Conservation (phyloP, 2,888 invertebrate species). For the Aspidiotus rigidus region DNA sequence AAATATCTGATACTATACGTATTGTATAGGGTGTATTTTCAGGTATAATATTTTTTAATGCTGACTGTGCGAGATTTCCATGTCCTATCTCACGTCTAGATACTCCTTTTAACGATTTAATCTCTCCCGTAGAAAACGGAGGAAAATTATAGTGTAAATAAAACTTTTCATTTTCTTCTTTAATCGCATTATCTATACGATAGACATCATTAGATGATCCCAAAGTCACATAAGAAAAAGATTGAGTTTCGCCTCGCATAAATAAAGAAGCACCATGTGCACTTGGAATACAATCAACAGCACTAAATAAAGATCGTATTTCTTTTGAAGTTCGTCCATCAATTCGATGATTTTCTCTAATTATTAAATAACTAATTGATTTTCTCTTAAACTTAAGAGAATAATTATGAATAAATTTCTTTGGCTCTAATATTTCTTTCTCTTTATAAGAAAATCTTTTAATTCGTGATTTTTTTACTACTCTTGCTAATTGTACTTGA, state of each 20-base stretch:
- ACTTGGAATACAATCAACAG: slow-evolving; percentile 3
- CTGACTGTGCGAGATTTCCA: slow-evolving; percentile 35
- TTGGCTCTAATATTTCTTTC: background rate
- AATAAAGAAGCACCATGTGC: slow-evolving; percentile 35
- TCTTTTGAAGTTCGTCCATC: slow-evolving; percentile 15
- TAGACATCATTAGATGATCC: slow-evolving; percentile 26
- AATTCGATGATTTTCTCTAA: slow-evolving; percentile 6
- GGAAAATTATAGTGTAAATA: slow-evolving; percentile 56
- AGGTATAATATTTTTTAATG: slow-evolving; percentile 36
- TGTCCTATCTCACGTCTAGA: slow-evolving; percentile 38
- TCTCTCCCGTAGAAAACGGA: slow-evolving; percentile 51
- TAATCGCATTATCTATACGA: slow-evolving; percentile 17
- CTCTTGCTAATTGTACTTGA: background rate
- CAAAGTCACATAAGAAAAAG: slow-evolving; percentile 15
- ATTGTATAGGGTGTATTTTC: slow-evolving; percentile 37
- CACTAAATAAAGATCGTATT: background rate
- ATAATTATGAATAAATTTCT: slow-evolving; percentile 1
- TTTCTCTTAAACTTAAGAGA: background rate
- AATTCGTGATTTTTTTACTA: background rate
- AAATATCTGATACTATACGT: slow-evolving; percentile 38
- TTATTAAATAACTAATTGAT: background rate
- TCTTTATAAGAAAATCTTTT: background rate
- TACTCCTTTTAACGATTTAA: slow-evolving; percentile 42
- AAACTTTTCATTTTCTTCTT: slow-evolving; percentile 41
- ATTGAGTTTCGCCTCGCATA: slow-evolving; percentile 35